Evolutionary conservation across 2,888 invertebrate species (phyloP).

Genomic region (Nebria brevicollis): DNA sequence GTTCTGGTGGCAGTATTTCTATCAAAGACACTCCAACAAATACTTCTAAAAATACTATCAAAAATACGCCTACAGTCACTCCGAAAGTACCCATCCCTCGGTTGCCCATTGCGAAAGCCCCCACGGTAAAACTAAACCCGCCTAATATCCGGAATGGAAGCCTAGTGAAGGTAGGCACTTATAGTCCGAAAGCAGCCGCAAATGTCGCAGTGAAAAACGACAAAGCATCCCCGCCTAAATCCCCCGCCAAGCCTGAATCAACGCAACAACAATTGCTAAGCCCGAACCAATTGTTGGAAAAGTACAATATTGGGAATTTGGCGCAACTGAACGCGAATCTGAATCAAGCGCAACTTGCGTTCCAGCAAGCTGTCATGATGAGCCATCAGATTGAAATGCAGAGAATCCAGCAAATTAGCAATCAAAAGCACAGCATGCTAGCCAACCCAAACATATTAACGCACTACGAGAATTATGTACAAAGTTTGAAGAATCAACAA

Average conservation of each 20-base stretch:
- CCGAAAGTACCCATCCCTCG: conserved; percentile 30
- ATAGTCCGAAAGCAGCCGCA: conserved; percentile 27
- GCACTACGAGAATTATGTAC: conserved; percentile 61
- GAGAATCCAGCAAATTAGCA: conserved; percentile 31
- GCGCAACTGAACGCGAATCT: conserved; percentile 61
- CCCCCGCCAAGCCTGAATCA: conserved; percentile 21
- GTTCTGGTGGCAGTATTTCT: conserved; percentile 35
- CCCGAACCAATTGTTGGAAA: conserved; percentile 60
- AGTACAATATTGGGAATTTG: conserved; percentile 62
- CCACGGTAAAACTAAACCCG: conserved; percentile 49
- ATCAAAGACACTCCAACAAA: conserved; percentile 32
- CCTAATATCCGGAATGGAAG: conserved; percentile 26
- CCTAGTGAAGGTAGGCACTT: conserved; percentile 32
- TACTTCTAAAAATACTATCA: not conserved
- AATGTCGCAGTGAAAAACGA: not conserved
- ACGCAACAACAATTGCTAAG: conserved; percentile 28
- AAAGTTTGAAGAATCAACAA: conserved; percentile 54
- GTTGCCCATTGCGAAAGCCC: conserved; percentile 42
- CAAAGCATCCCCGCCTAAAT: conserved; percentile 14
- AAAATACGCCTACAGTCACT: not conserved
- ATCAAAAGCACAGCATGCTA: conserved; percentile 60
- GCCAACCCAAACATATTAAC: conserved; percentile 56
- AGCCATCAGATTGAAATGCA: conserved; percentile 61
- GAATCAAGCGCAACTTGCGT: conserved; percentile 51
- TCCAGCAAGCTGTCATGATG: conserved; percentile 56